These are phyloP conservation scores for Allacma fusca DNA, from an alignment of 2,888 invertebrate genomes.

Conservation along the genomic window DNA sequence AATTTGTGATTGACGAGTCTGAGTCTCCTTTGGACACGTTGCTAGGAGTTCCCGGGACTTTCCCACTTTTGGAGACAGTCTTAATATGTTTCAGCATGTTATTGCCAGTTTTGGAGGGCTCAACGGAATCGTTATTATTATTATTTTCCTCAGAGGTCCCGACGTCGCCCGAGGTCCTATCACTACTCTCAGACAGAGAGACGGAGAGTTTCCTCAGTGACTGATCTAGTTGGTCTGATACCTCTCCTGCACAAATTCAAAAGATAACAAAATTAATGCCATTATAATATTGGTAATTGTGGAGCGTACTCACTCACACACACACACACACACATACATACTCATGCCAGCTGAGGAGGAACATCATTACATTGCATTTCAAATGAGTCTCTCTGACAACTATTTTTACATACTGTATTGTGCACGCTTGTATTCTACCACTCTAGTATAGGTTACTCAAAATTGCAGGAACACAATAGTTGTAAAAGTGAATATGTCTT, in stretches of 20 bases:
- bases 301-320: neutral
- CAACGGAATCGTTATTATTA: neutral
- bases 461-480: no score
- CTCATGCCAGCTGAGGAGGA: no score
- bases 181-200: neutral
- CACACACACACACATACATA: no score
- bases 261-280: constrained; percentile 37
- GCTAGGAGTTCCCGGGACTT: no score
- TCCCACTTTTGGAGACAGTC: neutral
- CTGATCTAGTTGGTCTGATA: constrained; percentile 37
- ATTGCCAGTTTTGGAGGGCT: constrained; percentile 12
- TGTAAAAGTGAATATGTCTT: no score
- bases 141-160: neutral
- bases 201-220: constrained; percentile 34
- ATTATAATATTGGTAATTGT: constrained; percentile 35
- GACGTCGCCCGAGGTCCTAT: neutral
- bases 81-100: constrained; percentile 33
- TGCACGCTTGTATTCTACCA: no score
- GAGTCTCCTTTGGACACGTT: no score
- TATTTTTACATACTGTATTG: no score
- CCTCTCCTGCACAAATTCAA: constrained; percentile 38
- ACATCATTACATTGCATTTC: neutral
- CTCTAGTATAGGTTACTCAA: no score
- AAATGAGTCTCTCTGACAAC: neutral
- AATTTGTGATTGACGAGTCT: no score